Conservation (phyloP, 2,888 invertebrate species). For the Acrobeloides nanus region DNA sequence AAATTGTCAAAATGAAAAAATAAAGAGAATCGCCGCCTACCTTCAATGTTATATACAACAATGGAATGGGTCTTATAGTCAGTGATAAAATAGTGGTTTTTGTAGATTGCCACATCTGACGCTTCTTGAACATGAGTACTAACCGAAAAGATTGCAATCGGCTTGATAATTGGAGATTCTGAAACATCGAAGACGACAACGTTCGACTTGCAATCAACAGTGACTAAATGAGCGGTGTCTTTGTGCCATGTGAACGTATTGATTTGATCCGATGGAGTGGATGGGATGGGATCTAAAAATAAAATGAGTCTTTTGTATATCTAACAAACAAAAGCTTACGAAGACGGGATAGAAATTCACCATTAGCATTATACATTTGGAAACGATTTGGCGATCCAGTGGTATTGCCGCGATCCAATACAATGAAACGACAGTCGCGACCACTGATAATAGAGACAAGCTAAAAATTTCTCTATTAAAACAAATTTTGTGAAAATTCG, state of each 20-base stretch:
- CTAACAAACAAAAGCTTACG: constrained; percentile 4
- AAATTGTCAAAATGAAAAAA: background rate
- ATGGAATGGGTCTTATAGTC: constrained; percentile 47
- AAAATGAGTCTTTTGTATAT: background rate
- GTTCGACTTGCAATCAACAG: constrained; percentile 37
- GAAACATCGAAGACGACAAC: constrained; percentile 26
- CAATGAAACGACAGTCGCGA: constrained; percentile 17
- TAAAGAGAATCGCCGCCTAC: constrained; percentile 14
- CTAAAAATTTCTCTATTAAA: too few species aligned
- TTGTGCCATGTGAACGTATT: constrained; percentile 17
- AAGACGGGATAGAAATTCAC: constrained; percentile 22
- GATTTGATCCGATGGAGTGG: constrained; percentile 19
- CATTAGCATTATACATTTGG: constrained; percentile 20
- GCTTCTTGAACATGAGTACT: constrained; percentile 24
- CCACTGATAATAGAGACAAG: constrained; percentile 19
- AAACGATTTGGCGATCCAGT: constrained; percentile 15
- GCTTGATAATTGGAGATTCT: constrained; percentile 12
- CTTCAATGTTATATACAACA: constrained; percentile 37
- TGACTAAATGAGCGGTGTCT: constrained; percentile 31
- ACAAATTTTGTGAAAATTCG: too few species aligned
- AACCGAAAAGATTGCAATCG: constrained; percentile 11
- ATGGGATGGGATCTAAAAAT: constrained; percentile 6
- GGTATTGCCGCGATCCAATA: constrained; percentile 21
- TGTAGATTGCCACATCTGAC: constrained; percentile 42
- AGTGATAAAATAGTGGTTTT: constrained; percentile 39